phyloP scores from a whole-genome alignment of 1,140 invertebrate genomes.

The Capitella teleta region DNA sequence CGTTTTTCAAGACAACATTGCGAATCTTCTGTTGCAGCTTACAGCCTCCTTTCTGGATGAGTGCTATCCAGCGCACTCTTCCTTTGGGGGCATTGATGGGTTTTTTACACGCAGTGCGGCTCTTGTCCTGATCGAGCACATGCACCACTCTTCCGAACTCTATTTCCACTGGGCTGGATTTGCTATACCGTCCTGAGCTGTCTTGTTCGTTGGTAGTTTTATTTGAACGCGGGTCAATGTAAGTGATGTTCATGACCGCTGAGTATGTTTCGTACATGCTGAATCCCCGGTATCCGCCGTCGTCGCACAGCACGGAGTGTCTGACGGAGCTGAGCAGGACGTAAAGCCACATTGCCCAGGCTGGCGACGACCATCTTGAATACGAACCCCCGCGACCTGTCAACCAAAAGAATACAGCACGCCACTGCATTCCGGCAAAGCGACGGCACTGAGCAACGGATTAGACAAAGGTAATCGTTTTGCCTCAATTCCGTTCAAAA shows the following conservation, averaged over 20 bases:
- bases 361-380: no score
- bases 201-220: constrained; percentile 34
- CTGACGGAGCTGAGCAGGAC: no score
- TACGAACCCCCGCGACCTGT: no score
- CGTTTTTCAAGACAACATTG: constrained; percentile 53
- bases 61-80: constrained; percentile 58
- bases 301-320: no score
- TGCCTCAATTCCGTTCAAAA: no score
- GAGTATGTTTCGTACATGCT: no score
- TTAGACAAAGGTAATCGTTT: no score
- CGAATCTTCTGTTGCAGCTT: constrained; percentile 64
- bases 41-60: constrained; percentile 60
- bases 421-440: no score
- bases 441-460: no score
- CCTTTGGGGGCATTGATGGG: constrained; percentile 39
- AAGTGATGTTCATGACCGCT: constrained; percentile 42
- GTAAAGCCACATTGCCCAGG: no score
- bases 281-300: no score
- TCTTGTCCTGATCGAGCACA: constrained; percentile 45
- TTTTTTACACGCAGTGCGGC: constrained; percentile 54
- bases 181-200: constrained; percentile 55
- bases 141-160: constrained; percentile 52
- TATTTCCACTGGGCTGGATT: constrained; percentile 48
- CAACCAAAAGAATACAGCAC: no score
- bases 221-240: constrained; percentile 22